Evolutionary conservation across 2,113 vertebrate species (phyloP), one percentile per base, ranked within the genome.

Genomic region (Xenus cinereus): DNA sequence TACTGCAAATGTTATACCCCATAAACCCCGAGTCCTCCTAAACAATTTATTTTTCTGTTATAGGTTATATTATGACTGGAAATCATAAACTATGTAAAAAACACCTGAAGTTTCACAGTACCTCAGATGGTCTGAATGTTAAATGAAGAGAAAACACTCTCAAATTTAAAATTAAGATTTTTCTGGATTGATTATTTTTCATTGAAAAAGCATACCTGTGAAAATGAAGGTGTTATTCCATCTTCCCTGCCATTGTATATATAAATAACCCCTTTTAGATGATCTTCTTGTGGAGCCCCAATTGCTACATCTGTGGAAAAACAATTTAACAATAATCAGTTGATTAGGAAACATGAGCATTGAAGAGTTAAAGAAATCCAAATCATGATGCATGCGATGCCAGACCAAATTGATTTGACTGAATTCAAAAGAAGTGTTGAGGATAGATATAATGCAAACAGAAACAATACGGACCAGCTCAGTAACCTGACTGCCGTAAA

Each of bases 231-330:
- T 0, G 97, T 98, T 94, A 99, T 98, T 30, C 99, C 99, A 28
- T 98, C 97, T 78, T 94, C 84, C 84, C 98, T 98, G 74, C 99
- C 99, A 79, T 99, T 99, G 94, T 99, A 99, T 97, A 99, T 99
- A 91, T 99, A 99, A 95, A 99, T 83, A 77, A 98, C 98, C 1
- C 99, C 99, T 84, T 81, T 91, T 45, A 98, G 96, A 73, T 99
- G 75, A 32, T 99, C 98, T 97, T 99, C 99, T 32, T 99, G 99
- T 9, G 99, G 99, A 33, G 99, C 99, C 35, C 98, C 99, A 81
- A 99, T 98, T 51, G 98, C 99, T 87, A 99, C 97, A 97, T 99
- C 99, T 99, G 95, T 90, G 87, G 46, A 81, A 86, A 81, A 87
- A 81, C 27, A 84, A 79, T 85, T 83, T 41, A 77, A 19, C 15